Percentiles rank a stretch among this genome's conserved stretches.
Evolutionary conservation across 2,113 vertebrate species (phyloP).

Genomic region (Hirundichthys speculiger): DNA sequence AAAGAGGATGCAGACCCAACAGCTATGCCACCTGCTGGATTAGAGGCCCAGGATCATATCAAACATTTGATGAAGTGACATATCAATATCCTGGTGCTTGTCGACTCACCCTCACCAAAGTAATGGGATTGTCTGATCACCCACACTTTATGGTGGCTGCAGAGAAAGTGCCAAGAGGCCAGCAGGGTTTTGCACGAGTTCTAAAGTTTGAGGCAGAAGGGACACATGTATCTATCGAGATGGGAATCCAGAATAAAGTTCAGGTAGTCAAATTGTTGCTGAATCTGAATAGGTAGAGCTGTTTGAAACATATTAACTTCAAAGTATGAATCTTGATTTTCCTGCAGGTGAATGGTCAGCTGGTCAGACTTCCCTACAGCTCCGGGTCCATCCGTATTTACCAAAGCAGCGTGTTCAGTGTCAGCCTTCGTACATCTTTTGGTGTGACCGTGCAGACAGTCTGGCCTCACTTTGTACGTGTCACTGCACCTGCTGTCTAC

Average conservation of each 20-base stretch:
- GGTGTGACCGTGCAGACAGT: constrained; percentile 68
- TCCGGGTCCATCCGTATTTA: constrained; percentile 35
- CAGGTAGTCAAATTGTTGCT: no score
- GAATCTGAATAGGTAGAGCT: no score
- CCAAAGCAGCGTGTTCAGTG: constrained; percentile 56
- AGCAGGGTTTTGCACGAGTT: constrained; percentile 27
- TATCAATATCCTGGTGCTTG: constrained; percentile 71
- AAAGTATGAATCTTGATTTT: no score
- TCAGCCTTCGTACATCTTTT: constrained; percentile 63
- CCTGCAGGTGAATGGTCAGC: constrained; percentile 64
- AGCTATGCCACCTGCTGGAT: constrained; percentile 58
- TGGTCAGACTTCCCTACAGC: constrained; percentile 56
- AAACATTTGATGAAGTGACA: constrained; percentile 63
- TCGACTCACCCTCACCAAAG: constrained; percentile 54
- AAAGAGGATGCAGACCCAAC: constrained; percentile 58
- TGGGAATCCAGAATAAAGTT: constrained; percentile 29
- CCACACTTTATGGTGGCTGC: constrained; percentile 51
- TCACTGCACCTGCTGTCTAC: constrained; percentile 68
- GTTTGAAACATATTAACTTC: no score
- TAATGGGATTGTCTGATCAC: constrained; percentile 33
- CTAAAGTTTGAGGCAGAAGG: constrained; percentile 57
- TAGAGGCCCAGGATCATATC: constrained; percentile 58
- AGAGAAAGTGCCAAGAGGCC: constrained; percentile 55
- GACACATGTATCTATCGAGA: constrained; percentile 44
- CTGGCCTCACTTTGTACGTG: constrained; percentile 59